phyloP scores from a whole-genome alignment of 2,113 vertebrate species.

The Lanius ludovicianus region DNA sequence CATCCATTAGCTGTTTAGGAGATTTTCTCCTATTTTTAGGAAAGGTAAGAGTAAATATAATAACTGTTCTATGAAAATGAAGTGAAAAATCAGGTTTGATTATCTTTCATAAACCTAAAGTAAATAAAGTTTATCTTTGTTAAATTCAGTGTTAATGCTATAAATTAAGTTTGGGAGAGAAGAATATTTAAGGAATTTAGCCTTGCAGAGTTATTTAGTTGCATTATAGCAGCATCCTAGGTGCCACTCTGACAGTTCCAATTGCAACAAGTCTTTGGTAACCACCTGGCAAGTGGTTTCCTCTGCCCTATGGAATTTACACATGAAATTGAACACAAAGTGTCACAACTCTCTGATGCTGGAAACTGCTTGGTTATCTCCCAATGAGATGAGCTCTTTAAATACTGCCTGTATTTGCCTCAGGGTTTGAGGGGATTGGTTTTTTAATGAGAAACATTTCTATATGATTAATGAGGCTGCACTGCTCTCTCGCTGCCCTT shows the following conservation, averaged over 20 bases:
- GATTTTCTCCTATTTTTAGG: conserved; percentile 78
- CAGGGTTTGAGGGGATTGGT: rapidly evolving
- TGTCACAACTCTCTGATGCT: not conserved
- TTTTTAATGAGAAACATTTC: not conserved
- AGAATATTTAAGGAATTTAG: not conserved
- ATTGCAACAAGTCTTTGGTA: not conserved
- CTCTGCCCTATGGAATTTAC: not conserved
- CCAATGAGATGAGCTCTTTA: not conserved
- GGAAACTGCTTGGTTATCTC: not conserved
- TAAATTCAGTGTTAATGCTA: not conserved
- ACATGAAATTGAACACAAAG: not conserved
- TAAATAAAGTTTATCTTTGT: not conserved
- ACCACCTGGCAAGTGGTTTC: not conserved
- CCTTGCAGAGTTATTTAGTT: not conserved
- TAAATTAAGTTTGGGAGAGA: not conserved
- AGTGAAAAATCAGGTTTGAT: not conserved
- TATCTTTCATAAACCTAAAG: not conserved
- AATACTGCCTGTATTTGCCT: not conserved
- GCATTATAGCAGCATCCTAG: not conserved
- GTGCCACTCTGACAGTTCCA: not conserved
- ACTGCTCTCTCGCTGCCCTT: not conserved
- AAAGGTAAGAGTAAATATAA: conserved; percentile 70
- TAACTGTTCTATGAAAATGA: not conserved
- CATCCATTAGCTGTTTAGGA: conserved; percentile 66
- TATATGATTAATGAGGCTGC: not conserved